These are phyloP conservation scores for Paracentrotus lividus DNA, from an alignment of 53 echinoderm and acorn worm species.

Conservation along the genomic window DNA sequence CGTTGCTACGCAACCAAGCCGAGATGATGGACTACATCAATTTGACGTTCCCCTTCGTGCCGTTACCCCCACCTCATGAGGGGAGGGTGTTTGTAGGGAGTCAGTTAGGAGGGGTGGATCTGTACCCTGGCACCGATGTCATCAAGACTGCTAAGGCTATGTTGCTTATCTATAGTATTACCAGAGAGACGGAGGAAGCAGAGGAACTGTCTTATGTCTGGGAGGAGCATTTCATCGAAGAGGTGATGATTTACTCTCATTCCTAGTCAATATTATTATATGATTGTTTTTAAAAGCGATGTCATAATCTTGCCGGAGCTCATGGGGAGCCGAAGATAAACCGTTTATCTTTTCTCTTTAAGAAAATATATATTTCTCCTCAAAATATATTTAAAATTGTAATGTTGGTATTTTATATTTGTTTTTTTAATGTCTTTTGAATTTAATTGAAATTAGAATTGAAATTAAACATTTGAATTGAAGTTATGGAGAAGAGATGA, in stretches of 20 bases:
- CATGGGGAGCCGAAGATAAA: too few relatives aligned
- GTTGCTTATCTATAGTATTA: slow-evolving; percentile 57
- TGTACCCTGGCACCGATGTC: slow-evolving; percentile 36
- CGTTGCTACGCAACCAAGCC: background rate
- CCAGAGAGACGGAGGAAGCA: slow-evolving; percentile 52
- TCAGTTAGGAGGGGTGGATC: slow-evolving; percentile 62
- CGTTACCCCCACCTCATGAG: slow-evolving; percentile 50
- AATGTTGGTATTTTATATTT: too few relatives aligned
- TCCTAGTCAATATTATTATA: too few relatives aligned
- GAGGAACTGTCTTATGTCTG: slow-evolving; percentile 55
- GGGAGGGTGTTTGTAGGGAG: slow-evolving; percentile 55
- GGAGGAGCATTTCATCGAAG: slow-evolving; percentile 63
- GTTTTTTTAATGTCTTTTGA: too few relatives aligned
- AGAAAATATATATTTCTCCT: too few relatives aligned
- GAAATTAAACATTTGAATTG: too few relatives aligned
- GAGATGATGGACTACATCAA: slow-evolving; percentile 56
- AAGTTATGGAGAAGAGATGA: too few relatives aligned
- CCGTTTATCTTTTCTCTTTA: too few relatives aligned
- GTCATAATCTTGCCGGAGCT: too few relatives aligned
- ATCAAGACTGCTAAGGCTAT: slow-evolving; percentile 39
- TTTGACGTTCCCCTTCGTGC: slow-evolving; percentile 54
- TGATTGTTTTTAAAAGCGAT: too few relatives aligned
- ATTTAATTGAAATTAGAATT: too few relatives aligned
- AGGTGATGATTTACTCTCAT: background rate
- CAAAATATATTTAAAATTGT: too few relatives aligned